phyloP scores from a whole-genome alignment of 2,888 invertebrate genomes.

The Synergus itoensis region DNA sequence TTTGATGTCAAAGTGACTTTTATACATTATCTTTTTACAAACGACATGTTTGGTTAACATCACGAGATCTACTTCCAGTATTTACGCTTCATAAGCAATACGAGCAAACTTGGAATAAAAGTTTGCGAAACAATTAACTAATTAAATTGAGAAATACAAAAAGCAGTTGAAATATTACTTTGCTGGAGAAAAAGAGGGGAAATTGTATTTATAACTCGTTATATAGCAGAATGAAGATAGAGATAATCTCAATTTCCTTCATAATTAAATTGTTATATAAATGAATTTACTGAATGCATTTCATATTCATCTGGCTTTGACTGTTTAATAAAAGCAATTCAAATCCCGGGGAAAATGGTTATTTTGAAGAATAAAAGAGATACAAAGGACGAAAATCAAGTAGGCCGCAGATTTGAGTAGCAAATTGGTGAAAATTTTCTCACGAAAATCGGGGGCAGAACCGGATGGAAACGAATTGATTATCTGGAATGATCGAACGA shows the following conservation, averaged over 20 bases:
- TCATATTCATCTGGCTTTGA: not conserved
- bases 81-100: conserved; percentile 19
- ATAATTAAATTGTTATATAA: not conserved
- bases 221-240: not conserved
- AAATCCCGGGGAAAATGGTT: too few species aligned
- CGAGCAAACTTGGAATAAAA: not conserved
- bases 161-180: not conserved
- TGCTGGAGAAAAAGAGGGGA: not conserved
- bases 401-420: not conserved
- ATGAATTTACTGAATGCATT: not conserved
- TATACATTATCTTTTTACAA: not conserved
- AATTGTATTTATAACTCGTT: conserved; percentile 9
- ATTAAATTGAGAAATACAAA: conserved; percentile 1
- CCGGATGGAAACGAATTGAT: conserved; percentile 19
- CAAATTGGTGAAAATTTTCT: not conserved
- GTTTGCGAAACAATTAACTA: conserved; percentile 18
- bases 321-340: too few species aligned
- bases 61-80: not conserved
- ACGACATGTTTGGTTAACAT: not conserved
- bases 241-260: not conserved
- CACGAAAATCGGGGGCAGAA: not conserved
- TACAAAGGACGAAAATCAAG: too few species aligned
- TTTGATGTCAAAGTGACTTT: not conserved
- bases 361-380: too few species aligned
- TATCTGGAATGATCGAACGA: conserved; percentile 13